Conservation (phyloP, 2,797 vertebrate species). For the Mycteria americana region DNA sequence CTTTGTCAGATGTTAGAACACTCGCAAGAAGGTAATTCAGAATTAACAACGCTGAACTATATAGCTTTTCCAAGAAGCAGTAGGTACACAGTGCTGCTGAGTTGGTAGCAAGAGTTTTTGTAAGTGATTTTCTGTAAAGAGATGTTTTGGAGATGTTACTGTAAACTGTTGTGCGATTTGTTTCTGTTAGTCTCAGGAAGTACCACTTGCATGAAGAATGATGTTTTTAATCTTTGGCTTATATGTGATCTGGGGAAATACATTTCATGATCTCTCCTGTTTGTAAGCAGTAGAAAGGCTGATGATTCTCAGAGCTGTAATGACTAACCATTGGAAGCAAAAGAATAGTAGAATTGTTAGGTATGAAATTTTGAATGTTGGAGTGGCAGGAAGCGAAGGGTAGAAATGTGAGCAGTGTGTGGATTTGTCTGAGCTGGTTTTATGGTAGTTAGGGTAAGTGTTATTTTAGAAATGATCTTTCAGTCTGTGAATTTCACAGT, state of each 20-base stretch:
- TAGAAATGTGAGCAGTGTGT: neutral
- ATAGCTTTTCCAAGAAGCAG: neutral
- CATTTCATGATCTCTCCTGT: neutral
- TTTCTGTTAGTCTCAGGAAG: neutral
- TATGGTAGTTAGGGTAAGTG: neutral
- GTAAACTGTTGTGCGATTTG: neutral
- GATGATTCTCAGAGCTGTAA: neutral
- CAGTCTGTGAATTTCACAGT: neutral
- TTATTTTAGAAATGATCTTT: constrained; percentile 15
- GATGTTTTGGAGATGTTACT: neutral
- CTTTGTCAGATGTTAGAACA: neutral
- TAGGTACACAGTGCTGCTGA: neutral
- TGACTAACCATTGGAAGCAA: neutral
- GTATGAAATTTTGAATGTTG: neutral
- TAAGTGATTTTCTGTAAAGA: neutral
- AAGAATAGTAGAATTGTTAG: neutral
- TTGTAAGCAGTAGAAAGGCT: neutral
- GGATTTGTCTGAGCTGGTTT: neutral
- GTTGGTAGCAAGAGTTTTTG: neutral
- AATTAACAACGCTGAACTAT: neutral
- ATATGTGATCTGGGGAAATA: neutral
- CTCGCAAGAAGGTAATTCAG: neutral
- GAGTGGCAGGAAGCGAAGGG: neutral
- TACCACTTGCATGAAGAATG: neutral
- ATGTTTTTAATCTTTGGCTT: neutral